Conservation (phyloP, 2,797 vertebrate species). For the Emys orbicularis region DNA sequence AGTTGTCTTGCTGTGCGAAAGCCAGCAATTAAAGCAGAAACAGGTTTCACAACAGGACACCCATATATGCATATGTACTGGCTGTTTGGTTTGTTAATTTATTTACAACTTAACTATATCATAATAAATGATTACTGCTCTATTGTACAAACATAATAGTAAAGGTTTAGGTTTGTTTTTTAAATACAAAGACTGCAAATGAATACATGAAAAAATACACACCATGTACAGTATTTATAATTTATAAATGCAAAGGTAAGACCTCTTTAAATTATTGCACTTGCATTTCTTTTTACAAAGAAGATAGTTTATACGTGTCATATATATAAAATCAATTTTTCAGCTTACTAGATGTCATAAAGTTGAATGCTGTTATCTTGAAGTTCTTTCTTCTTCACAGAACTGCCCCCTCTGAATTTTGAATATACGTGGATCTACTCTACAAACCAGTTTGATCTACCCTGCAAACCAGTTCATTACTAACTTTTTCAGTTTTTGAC, state of each 20-base stretch:
- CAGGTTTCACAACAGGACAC: conserved; percentile 68
- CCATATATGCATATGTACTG: conserved; percentile 76
- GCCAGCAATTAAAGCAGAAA: conserved; percentile 76
- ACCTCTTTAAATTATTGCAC: conserved; percentile 87
- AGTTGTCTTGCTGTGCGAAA: conserved; percentile 74
- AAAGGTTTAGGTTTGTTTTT: conserved; percentile 76
- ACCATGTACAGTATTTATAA: conserved; percentile 89
- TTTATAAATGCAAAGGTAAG: conserved; percentile 88
- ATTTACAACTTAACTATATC: conserved; percentile 82
- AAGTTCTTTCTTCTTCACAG: conserved; percentile 65
- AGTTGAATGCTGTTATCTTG: conserved; percentile 66
- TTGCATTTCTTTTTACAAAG: conserved; percentile 83
- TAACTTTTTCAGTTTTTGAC: conserved; percentile 4
- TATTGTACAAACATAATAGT: conserved; percentile 83
- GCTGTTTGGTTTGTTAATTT: conserved; percentile 78
- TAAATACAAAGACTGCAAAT: conserved; percentile 87
- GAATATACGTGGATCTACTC: conserved; percentile 61
- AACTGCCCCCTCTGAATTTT: conserved; percentile 54
- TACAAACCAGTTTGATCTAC: conserved; percentile 55
- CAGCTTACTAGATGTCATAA: conserved; percentile 73
- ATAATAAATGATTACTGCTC: conserved; percentile 77
- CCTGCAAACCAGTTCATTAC: conserved; percentile 4
- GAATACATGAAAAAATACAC: conserved; percentile 86
- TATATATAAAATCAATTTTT: conserved; percentile 75
- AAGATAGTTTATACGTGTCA: conserved; percentile 74